Evolutionary conservation across 2,797 vertebrate species (phyloP), one percentile per base, ranked within the genome.

Genomic region (Euphonia xanthogaster): DNA sequence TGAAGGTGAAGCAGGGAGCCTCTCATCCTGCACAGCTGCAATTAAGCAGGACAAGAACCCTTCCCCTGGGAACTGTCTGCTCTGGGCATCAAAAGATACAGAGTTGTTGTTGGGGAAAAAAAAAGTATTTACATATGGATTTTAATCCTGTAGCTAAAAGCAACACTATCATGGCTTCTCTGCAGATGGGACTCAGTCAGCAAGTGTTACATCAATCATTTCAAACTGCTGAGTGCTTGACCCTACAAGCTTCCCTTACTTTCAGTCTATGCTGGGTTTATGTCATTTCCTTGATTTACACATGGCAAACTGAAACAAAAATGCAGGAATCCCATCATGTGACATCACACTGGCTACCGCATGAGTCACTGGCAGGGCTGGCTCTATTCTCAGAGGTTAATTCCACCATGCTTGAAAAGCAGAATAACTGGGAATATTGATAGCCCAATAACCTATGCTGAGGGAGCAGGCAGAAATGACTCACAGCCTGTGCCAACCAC

Each of bases 241-340:
- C 35, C 22, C 71, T 60, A 40, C 40, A 73, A 48, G 61, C 48
- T 86, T 88, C 67, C 45, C 45, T 47, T 65, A 30, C 71, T 70
- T 91, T 39, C 40, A 44, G 0, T 48, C 51, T 79, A 2, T 1
- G 1, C 12, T 37, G 11, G 13, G 28, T 74, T 89, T 93, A n/a
- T 92, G 84, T 77, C 35, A 87, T 62, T 85, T 95, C 78, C 77
- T 89, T 71, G n/a, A 63, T 65, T 80, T 90, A 74, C 71, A 85
- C 40, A 42, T 2, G 11, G 53, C 71, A 71, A 94, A 92, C 45
- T 51, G 90, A 95, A 96, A 93, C 25, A 85, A 89, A 90, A 81
- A 78, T 63, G 58, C 74, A 79, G 91, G 88, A 94, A 74, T 89
- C 31, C 48, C 50, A 68, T 63, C 37, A 53, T 13, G 31, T 3